phyloP scores from a whole-genome alignment of 2,113 vertebrate species.

The Pelodiscus sinensis region DNA sequence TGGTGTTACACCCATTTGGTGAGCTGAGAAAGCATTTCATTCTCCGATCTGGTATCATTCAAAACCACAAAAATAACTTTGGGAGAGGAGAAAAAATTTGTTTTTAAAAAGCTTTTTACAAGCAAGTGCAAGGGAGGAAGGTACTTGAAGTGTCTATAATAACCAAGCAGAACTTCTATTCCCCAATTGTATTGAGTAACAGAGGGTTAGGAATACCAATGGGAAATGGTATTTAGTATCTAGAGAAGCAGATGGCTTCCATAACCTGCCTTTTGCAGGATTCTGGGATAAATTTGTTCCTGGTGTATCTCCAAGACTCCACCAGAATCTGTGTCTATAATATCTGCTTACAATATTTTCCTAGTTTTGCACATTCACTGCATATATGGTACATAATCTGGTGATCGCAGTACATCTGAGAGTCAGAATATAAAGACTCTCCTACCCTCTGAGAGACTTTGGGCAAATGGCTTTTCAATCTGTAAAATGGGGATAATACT shows the following conservation, averaged over 20 bases:
- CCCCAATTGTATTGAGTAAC: constrained; percentile 34
- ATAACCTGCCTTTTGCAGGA: constrained; percentile 55
- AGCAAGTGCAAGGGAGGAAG: constrained; percentile 31
- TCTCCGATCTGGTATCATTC: constrained; percentile 56
- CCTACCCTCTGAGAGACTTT: neutral
- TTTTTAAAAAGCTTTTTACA: constrained; percentile 3
- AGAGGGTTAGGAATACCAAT: constrained; percentile 52
- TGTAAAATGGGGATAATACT: neutral
- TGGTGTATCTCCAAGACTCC: neutral
- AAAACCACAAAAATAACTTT: constrained; percentile 41
- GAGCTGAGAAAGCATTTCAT: constrained; percentile 31
- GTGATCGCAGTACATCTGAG: neutral
- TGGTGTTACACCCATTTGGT: neutral
- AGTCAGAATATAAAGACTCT: neutral
- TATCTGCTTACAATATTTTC: constrained; percentile 12
- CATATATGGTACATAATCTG: neutral
- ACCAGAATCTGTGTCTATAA: constrained; percentile 26
- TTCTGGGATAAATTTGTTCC: constrained; percentile 48
- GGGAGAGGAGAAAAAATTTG: neutral
- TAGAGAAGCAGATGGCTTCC: constrained; percentile 51
- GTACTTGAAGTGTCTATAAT: constrained; percentile 42
- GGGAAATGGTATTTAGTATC: constrained; percentile 51
- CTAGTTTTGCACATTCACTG: neutral
- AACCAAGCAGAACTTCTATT: constrained; percentile 56
- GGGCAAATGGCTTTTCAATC: constrained; percentile 20